phyloP scores from a whole-genome alignment of 1,140 invertebrate species.

The Euura saliciscinereae region DNA sequence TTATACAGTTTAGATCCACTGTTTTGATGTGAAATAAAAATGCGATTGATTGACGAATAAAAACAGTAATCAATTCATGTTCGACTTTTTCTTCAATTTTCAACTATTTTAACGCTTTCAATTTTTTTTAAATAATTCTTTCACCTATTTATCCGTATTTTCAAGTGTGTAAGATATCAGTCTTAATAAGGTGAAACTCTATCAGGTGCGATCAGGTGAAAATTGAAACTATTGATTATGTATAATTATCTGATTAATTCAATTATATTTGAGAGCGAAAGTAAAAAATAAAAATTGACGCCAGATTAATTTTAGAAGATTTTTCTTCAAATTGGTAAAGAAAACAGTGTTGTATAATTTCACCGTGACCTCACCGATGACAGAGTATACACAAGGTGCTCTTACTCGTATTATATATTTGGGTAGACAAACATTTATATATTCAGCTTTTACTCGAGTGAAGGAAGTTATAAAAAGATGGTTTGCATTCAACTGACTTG shows the following conservation, averaged over 20 bases:
- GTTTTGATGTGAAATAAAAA: neutral
- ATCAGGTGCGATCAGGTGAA: conserved; percentile 31
- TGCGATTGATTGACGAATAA: neutral
- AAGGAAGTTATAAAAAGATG: conserved; percentile 8
- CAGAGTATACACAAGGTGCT: conserved; percentile 5
- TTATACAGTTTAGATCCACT: neutral
- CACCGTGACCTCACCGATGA: conserved; percentile 1
- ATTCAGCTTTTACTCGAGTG: too few relatives aligned
- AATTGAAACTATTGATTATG: neutral
- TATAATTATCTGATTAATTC: neutral
- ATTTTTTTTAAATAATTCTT: conserved; percentile 11
- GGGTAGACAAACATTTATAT: too few relatives aligned
- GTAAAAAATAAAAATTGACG: too few relatives aligned
- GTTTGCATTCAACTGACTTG: neutral
- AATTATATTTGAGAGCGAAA: too few relatives aligned
- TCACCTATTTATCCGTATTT: conserved; percentile 20
- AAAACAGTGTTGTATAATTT: neutral
- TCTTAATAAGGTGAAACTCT: conserved; percentile 39
- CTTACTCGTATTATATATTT: neutral
- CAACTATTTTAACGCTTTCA: conserved; percentile 13
- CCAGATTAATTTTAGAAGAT: too few relatives aligned
- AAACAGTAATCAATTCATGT: too few relatives aligned
- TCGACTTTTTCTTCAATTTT: neutral
- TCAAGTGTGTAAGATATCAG: conserved; percentile 34
- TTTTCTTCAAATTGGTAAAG: too few relatives aligned